phyloP scores from a whole-genome alignment of 2,797 vertebrate genomes.

The Sebastes elongatus region DNA sequence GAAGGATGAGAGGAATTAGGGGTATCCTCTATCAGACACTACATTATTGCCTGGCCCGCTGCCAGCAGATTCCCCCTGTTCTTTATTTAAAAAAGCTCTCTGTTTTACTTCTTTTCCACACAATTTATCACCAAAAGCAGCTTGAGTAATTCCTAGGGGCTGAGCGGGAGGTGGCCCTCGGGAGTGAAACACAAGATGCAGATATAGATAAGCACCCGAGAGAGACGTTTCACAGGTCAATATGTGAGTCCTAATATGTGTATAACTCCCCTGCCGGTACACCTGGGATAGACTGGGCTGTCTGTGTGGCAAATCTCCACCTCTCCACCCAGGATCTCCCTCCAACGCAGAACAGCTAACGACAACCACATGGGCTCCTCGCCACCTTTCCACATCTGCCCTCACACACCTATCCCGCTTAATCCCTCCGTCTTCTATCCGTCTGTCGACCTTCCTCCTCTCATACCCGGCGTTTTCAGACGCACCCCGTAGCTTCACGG shows the following conservation, averaged over 20 bases:
- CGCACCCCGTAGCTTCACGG: background rate
- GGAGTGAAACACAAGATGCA: conserved; percentile 30
- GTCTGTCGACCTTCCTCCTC: conserved; percentile 23
- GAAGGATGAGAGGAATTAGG: conserved; percentile 34
- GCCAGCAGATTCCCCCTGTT: conserved; percentile 39
- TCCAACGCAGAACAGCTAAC: conserved; percentile 41
- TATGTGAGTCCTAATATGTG: conserved; percentile 5
- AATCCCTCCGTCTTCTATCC: conserved; percentile 58
- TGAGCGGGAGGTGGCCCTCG: conserved; percentile 1
- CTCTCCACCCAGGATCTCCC: background rate
- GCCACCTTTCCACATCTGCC: conserved; percentile 52
- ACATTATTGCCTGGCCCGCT: conserved; percentile 37
- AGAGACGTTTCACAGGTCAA: conserved; percentile 16
- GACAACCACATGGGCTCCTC: conserved; percentile 59
- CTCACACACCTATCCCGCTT: conserved; percentile 27
- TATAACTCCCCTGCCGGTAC: background rate
- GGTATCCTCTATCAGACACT: conserved; percentile 49
- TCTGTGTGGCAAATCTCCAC: conserved; percentile 1
- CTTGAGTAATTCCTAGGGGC: conserved; percentile 3
- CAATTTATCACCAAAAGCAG: conserved; percentile 61
- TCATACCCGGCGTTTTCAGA: conserved; percentile 22
- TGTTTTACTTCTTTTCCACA: conserved; percentile 54
- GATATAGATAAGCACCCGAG: conserved; percentile 25
- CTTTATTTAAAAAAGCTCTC: conserved; percentile 55
- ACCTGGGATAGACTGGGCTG: background rate